Base-by-base conservation (phyloP, 2,888 invertebrate genomes). In the Lymantria monacha region DNA sequence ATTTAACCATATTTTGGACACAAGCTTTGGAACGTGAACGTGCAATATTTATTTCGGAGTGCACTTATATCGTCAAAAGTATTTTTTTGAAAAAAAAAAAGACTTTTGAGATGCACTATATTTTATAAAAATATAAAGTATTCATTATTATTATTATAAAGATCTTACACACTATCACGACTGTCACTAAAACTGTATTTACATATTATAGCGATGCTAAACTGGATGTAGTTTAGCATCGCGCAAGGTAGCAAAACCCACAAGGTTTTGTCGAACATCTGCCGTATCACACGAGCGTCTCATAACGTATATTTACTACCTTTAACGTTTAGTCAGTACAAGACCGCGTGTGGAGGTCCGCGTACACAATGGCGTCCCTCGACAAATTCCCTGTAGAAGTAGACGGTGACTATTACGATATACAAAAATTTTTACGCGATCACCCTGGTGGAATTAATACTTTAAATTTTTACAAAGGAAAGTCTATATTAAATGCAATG, bases 381-480 rank as follows among this genome's bases (percentile, higher is more conserved):
- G 66, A 66, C 40, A 59, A 63, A n/a, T 89, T 90, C 58, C 81
- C 80, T 13, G 83, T 91, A 0, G 56, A 58, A 15, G 92, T 86
- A 71, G 83, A 87, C 53, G 86, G 87, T 9, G 84, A 92, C 37
- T 80, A 79, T 45, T 96, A 95, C 80, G 93, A 96, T 72, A 85
- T 96, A 48, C 84, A 92, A 44, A 79, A 87, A 36, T 96, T 96
- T 70, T 66, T 95, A 46, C 92, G 91, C 47, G 94, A 95, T 66
- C 96, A 96, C 78, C 96, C 96, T 0, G 96, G 96, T 0, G 96
- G 96, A 0, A 76, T 92, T 0, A 94, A 93, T 66, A 94, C 94
- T 0, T 79, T 96, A 0, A 84, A 91, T 61, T 79, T 80, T n/a
- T 94, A 88, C 62, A 83, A 88, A 67, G 92, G 92, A 5, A 92